phyloP scores from a whole-genome alignment of 2,797 vertebrate genomes.

The Sebastes dallii region DNA sequence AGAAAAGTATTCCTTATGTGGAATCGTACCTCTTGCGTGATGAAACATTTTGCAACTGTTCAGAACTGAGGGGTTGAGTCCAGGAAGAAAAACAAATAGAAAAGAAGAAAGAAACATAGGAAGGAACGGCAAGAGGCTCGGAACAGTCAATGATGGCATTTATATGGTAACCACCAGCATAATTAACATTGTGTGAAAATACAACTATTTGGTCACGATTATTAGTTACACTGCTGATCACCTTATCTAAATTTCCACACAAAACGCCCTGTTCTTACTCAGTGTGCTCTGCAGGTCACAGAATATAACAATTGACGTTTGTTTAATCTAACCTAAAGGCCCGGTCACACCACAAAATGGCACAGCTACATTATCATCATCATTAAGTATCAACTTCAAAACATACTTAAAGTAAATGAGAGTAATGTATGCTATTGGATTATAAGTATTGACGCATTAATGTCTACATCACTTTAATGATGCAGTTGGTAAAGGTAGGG shows the following conservation, averaged over 20 bases:
- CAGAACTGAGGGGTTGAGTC: background rate
- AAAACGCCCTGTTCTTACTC: too few relatives aligned
- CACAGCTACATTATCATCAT: too few relatives aligned
- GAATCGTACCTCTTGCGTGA: background rate
- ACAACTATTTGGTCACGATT: background rate
- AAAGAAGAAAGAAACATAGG: background rate
- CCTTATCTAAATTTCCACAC: background rate
- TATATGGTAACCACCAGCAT: background rate
- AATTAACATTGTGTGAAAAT: background rate
- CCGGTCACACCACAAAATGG: too few relatives aligned
- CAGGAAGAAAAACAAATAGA: background rate
- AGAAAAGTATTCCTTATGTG: background rate
- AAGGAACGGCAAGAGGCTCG: background rate
- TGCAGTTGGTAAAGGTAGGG: too few relatives aligned
- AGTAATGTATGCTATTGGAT: too few relatives aligned
- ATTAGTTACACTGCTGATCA: too few relatives aligned
- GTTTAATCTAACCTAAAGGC: too few relatives aligned
- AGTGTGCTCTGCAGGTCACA: background rate
- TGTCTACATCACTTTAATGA: too few relatives aligned
- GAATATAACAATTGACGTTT: too few relatives aligned
- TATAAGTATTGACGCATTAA: too few relatives aligned
- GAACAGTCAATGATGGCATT: background rate
- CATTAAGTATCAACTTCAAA: too few relatives aligned
- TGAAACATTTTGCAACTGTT: conserved; percentile 1
- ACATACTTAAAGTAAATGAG: too few relatives aligned